Percentiles rank a stretch among this genome's conserved stretches.
Evolutionary conservation across 1,140 invertebrate genomes (phyloP).

Genomic region (Hormaphis cornu): DNA sequence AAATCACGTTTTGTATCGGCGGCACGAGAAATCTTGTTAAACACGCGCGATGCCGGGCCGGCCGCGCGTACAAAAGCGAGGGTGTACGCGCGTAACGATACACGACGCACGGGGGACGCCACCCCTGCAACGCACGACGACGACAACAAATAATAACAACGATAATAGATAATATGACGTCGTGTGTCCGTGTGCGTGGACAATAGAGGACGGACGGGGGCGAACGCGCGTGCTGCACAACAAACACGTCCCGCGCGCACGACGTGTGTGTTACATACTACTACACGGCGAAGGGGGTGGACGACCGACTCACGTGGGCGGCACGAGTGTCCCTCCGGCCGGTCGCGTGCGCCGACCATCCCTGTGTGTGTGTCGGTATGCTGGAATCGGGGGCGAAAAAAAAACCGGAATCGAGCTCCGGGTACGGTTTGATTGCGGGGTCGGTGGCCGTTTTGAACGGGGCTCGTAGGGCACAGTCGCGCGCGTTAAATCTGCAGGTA

Average conservation of each 20-base stretch:
- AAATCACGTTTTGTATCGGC: conserved; percentile 21
- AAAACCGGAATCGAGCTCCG: background rate
- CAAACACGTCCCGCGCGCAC: background rate
- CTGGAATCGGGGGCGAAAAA: background rate
- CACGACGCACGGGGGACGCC: too few species aligned
- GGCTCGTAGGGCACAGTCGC: too few species aligned
- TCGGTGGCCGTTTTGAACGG: too few species aligned
- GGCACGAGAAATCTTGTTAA: conserved; percentile 31
- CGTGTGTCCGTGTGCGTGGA: background rate
- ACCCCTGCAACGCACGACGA: background rate
- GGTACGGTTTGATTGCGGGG: too few species aligned
- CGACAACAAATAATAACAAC: background rate
- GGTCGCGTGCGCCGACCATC: background rate
- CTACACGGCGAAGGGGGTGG: too few species aligned
- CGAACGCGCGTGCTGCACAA: conserved; percentile 26
- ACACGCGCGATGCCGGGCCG: background rate
- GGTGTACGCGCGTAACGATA: conserved; percentile 5
- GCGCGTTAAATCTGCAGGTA: too few species aligned
- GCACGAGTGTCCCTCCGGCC: conserved; percentile 11
- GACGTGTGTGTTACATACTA: too few species aligned
- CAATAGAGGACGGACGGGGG: conserved; percentile 19
- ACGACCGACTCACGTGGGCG: conserved; percentile 21
- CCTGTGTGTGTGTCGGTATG: background rate
- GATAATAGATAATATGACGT: too few species aligned
- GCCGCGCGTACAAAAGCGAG: conserved; percentile 8